Evolutionary conservation across 2,888 invertebrate species (phyloP).

Genomic region (Acanthoscelides obtectus): DNA sequence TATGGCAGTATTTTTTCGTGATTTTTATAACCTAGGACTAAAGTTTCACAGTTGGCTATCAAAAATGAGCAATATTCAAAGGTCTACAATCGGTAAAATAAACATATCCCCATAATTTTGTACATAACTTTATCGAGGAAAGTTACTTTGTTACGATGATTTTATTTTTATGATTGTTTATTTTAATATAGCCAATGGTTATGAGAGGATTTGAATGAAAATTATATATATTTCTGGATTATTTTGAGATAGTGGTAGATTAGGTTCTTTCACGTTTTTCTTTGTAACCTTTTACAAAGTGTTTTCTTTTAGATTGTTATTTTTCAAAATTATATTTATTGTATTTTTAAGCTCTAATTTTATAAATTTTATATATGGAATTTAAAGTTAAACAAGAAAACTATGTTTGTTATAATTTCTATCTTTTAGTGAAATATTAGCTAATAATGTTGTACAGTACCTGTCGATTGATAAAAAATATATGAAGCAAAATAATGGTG

Average conservation of each 20-base stretch:
- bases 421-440: conserved; percentile 19
- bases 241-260: neutral
- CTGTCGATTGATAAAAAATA: conserved; percentile 24
- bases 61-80: neutral
- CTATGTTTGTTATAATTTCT: conserved; percentile 24
- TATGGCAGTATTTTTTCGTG: neutral
- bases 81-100: neutral
- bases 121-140: neutral
- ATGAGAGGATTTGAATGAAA: neutral
- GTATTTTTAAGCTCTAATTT: conserved; percentile 25
- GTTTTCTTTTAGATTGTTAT: conserved; percentile 15
- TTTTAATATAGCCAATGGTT: neutral
- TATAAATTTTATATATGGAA: conserved; percentile 29
- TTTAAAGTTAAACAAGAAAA: conserved; percentile 22
- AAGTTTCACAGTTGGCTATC: neutral
- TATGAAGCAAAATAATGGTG: conserved; percentile 15
- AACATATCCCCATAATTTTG: neutral
- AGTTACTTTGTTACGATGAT: neutral
- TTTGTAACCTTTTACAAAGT: conserved; percentile 1
- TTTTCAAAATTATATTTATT: conserved; percentile 26
- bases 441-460: conserved; percentile 32
- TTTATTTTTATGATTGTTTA: neutral
- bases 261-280: conserved; percentile 3
- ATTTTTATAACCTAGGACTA: neutral
- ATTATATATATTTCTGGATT: conserved; percentile 1